Base-by-base conservation (phyloP, 92 coral and sea anemone species). In the Epizoanthus illoricatus region DNA sequence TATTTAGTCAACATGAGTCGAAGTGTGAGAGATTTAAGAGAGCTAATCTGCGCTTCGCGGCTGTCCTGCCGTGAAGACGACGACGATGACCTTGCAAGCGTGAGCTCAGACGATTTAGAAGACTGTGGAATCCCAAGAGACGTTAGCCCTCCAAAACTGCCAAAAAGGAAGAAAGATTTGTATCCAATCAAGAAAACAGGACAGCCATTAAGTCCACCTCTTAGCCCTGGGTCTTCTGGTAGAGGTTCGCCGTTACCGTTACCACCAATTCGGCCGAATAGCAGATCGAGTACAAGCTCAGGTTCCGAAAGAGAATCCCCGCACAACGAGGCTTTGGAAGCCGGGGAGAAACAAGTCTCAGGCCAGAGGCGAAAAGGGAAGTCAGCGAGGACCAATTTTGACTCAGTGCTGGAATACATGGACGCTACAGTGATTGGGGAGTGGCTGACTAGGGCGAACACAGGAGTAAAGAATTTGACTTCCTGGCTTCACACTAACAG, bases 11-110 rank as follows among this genome's bases (percentile, higher is more conserved):
- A 11, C 66, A 94, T 94, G 98, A 88, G 87, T 70, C 90, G 98
- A 40, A 92, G 98, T 81, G 91, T 91, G 56, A 94, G 88, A 86
- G 98, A 94, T 85, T 86, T 94, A 13, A 80, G 98, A 58, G 97
- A 94, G 68, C 76, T 94, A 58, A 94, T 94, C 47, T 90, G 92
- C 75, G 91, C 91, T 41, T 94, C 98, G 39, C 92, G 98, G 61
- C 72, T 94, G 72, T 94, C 98, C 4, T 94, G 88, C 85, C 97
- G 91, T 65, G 94, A 92, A 70, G 97, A 94, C 13, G 93, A 88
- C 49, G 81, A 71, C 10, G 80, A 84, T 57, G 85, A 84, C 36
- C 68, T 85, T 73, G 52, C 33, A 52, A 71, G 84, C 55, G 62
- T 36, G 18, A 54, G 63, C 72, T 19, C 64, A 43, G 85, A 82